Evolutionary conservation across 2,888 invertebrate species (phyloP).

Genomic region (Drosophila melanocephala): DNA sequence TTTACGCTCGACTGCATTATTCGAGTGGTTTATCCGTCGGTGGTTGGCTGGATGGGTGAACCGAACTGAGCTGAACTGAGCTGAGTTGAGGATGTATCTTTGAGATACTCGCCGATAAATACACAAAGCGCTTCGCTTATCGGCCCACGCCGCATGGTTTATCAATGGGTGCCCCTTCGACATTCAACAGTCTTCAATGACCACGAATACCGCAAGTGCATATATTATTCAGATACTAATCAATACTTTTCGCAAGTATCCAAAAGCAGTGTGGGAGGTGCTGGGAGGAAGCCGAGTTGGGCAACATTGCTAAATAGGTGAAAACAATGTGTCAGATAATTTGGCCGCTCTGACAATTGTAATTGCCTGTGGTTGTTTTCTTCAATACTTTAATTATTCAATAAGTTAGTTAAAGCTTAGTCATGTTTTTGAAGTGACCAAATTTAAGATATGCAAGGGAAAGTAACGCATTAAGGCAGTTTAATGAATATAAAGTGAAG

Average conservation of each 20-base stretch:
- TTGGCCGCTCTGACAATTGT: slow-evolving; percentile 53
- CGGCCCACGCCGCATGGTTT: slow-evolving; percentile 21
- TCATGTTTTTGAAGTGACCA: slow-evolving; percentile 2
- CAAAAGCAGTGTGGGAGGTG: neutral
- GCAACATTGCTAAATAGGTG: slow-evolving; percentile 45
- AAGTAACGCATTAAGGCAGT: neutral
- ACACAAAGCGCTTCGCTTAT: slow-evolving; percentile 59
- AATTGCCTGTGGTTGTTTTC: slow-evolving; percentile 46
- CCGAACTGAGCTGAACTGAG: slow-evolving; percentile 11
- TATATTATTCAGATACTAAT: slow-evolving; percentile 71
- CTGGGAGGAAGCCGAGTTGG: neutral
- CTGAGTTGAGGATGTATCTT: slow-evolving; percentile 45
- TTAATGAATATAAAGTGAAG: neutral
- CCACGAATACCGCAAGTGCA: slow-evolving; percentile 43
- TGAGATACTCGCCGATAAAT: slow-evolving; percentile 56
- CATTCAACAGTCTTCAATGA: slow-evolving; percentile 20
- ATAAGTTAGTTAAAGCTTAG: slow-evolving; percentile 28
- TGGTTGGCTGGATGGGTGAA: slow-evolving; percentile 11
- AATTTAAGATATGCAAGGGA: neutral
- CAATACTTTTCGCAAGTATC: slow-evolving; percentile 66
- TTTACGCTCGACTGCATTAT: slow-evolving; percentile 68
- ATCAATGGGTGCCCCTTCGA: slow-evolving; percentile 23
- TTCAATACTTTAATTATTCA: slow-evolving; percentile 62
- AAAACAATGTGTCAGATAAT: slow-evolving; percentile 63
- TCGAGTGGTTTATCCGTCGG: slow-evolving; percentile 62